Evolutionary conservation across 2,113 vertebrate species (phyloP), one percentile per base, ranked within the genome.

Genomic region (Psittacula cyanocephala): DNA sequence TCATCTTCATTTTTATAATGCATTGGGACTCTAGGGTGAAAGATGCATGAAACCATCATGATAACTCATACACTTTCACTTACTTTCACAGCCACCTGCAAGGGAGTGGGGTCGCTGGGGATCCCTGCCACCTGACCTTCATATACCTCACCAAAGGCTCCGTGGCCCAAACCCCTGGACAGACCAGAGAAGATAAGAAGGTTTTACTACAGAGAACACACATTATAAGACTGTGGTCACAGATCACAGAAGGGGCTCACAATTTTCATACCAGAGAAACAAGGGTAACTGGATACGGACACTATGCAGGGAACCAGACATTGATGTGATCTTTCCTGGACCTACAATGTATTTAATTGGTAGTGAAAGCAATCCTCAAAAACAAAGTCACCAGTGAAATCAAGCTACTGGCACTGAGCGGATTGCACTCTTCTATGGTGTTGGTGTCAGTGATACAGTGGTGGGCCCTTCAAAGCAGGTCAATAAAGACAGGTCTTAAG

Each of bases 41-140:
- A 88, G 63, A 81, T 59, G 92, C 70, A 92, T 83, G 67, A 96
- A 94, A 94, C 55, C 92, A 64, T 35, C 74, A 77, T 41, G 71
- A 92, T 80, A 93, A 90, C 86, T 95, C 60, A 80, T 72, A 77
- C 86, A 93, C 82, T 77, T 43, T 87, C 87, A 97, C 98, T 98
- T 97, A 99, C 99, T 99, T 99, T 99, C 47, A 99, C 99, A 41
- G 99, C 99, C 96, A 99, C 99, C 93, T 99, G 99, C 95, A 99
- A 98, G 57, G 99, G 99, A 93, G 98, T 99, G 4, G 98, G 98
- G 95, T 99, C 99, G 5, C 97, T 99, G 81, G 99, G 98, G 88
- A 98, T 98, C 63, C 98, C 98, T 81, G 99, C 97, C 37, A 99
- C 99, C 95, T 99, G 98, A 44, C 99, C 99, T 98, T 99, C 99